Percentiles rank a stretch among this genome's conserved stretches.
Evolutionary conservation across 2,888 invertebrate genomes (phyloP).

Genomic region (Griposia aprilina): DNA sequence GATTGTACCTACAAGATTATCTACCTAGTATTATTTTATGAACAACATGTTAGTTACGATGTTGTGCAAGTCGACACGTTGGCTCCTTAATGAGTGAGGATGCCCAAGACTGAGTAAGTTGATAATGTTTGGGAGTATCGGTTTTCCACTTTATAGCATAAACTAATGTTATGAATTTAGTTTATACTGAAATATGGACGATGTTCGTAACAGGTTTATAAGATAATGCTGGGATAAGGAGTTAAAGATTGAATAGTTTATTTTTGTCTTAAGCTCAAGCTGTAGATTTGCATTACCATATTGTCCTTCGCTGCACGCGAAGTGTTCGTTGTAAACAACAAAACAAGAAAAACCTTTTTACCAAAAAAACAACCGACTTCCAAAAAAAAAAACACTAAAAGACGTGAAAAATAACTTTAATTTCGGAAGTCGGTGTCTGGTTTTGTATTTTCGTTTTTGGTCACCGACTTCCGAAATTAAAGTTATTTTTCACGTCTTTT

Average conservation of each 20-base stretch:
- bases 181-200: neutral
- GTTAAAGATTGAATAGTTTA: neutral
- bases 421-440: too few species aligned
- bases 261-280: too few species aligned
- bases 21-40: neutral
- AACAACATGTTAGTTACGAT: neutral
- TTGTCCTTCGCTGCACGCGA: neutral
- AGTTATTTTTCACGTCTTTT: too few species aligned
- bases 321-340: too few species aligned
- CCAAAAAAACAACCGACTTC: too few species aligned
- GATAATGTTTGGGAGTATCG: constrained; percentile 16
- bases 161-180: constrained; percentile 18
- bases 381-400: too few species aligned
- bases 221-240: neutral
- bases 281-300: neutral
- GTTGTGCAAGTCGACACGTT: constrained; percentile 9
- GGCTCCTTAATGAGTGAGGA: constrained; percentile 2
- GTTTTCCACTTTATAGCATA: constrained; percentile 12
- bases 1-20: neutral
- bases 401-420: too few species aligned
- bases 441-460: too few species aligned
- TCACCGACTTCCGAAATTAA: too few species aligned
- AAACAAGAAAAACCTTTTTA: too few species aligned
- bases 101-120: constrained; percentile 9
- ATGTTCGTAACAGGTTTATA: neutral